Evolutionary conservation across 2,113 vertebrate species (phyloP).

Genomic region (Stigmatopora nigra): DNA sequence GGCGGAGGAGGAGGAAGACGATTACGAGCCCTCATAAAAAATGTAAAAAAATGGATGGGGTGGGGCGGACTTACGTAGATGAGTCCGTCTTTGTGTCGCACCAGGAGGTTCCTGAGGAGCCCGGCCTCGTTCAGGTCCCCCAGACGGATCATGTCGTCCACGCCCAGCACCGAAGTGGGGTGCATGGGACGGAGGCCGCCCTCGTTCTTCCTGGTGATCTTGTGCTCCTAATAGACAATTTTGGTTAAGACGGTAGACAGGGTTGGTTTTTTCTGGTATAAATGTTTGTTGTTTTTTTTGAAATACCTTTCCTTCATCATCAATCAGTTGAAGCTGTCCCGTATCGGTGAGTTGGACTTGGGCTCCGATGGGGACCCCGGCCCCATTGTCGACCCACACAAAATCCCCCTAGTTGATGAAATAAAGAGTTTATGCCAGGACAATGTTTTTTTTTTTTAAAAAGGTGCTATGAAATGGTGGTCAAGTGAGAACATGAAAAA

Average conservation of each 20-base stretch:
- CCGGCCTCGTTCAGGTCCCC: constrained; percentile 91
- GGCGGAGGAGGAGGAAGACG: constrained; percentile 20
- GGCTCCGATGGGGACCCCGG: constrained; percentile 78
- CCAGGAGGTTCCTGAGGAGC: constrained; percentile 88
- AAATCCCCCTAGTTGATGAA: constrained; percentile 79
- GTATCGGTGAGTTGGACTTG: constrained; percentile 76
- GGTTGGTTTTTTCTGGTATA: not conserved
- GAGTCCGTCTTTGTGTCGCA: constrained; percentile 83
- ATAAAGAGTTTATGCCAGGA: not conserved
- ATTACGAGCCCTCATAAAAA: constrained; percentile 49
- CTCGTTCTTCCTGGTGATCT: constrained; percentile 70
- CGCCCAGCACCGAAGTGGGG: constrained; percentile 78
- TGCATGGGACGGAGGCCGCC: constrained; percentile 78
- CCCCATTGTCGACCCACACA: constrained; percentile 80
- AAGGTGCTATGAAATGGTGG: too few relatives aligned
- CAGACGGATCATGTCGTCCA: constrained; percentile 92
- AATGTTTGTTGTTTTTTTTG: not conserved
- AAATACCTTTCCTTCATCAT: constrained; percentile 91
- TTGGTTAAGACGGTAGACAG: not conserved
- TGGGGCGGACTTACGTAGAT: constrained; percentile 82
- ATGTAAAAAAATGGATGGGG: not conserved
- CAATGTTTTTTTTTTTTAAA: too few relatives aligned
- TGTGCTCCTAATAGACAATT: constrained; percentile 75
- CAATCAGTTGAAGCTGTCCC: constrained; percentile 78
- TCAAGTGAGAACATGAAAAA: too few relatives aligned